Base-by-base conservation (phyloP, 2,113 vertebrate genomes). In the Ascaphus truei region DNA sequence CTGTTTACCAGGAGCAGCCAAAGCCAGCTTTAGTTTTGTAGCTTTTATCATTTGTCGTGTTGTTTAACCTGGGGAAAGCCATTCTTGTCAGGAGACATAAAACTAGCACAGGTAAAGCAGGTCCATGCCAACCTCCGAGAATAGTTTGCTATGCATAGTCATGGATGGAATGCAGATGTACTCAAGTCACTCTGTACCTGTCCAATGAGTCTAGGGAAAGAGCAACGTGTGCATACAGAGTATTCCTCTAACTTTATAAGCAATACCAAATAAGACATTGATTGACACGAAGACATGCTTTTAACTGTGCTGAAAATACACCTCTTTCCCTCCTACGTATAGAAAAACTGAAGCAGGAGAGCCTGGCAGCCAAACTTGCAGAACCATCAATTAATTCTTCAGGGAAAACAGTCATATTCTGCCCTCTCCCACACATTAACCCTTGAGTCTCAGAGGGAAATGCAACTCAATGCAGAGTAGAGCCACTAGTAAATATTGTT, bases 331-430 rank as follows among this genome's bases (percentile, higher is more conserved):
- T 57, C 36, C 61, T 65, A 20, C 61, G 34, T 61, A 73, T 56
- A 7, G 77, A 77, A 79, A 5, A 5, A 0, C 53, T 33, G 56
- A 68, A 37, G 5, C 0, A 1, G 75, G 10, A 71, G 72, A 73
- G 39, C 27, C 48, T 33, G 57, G 37, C 45, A 60, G 67, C 67
- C 67, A 61, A 60, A 39, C 45, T 27, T 37, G 25, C 66, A 36
- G 30, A 59, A 68, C 53, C 20, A 61, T 61, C 67, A 71, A 71
- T 71, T 71, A 61, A 31, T 71, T 39, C 57, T 52, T 61, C 61
- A 63, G 45, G 29, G 12, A 63, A 50, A 16, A 20, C 29, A 51
- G 16, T 51, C 67, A 61, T 29, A 52, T 71, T 71, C 34, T 52
- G 11, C 16, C 16, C 47, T 51, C 29, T 39, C 66, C 66, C 45